phyloP scores from a whole-genome alignment of 2,113 vertebrate genomes.

The Pangasianodon gigas region DNA sequence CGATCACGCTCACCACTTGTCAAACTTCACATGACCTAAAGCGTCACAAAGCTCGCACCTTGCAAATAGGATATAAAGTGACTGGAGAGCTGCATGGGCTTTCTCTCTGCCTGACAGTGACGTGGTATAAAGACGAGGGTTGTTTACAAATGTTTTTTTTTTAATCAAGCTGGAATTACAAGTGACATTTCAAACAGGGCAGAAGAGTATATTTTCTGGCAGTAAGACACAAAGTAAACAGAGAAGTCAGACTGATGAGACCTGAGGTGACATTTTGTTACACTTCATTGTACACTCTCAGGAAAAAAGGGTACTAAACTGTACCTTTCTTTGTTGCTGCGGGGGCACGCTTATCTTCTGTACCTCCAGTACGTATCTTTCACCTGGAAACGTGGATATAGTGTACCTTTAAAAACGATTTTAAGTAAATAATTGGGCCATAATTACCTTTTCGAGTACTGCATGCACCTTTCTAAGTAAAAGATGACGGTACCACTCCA shows the following conservation, averaged over 20 bases:
- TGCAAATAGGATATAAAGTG: constrained; percentile 25
- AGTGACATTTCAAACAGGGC: neutral
- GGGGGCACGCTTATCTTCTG: neutral
- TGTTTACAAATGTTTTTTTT: neutral
- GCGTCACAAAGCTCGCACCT: constrained; percentile 47
- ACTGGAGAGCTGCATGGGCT: neutral
- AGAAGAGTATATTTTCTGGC: neutral
- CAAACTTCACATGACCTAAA: constrained; percentile 53
- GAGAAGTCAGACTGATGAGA: neutral
- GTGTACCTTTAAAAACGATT: neutral
- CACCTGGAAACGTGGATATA: neutral
- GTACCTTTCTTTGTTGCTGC: neutral
- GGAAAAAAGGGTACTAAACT: neutral
- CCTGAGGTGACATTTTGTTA: neutral
- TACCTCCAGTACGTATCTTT: neutral
- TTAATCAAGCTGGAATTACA: neutral
- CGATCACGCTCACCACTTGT: constrained; percentile 31
- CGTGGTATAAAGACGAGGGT: neutral
- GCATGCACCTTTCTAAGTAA: neutral
- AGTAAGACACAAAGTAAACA: neutral
- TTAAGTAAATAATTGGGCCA: neutral
- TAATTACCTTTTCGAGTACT: neutral
- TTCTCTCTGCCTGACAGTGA: neutral
- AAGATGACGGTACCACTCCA: neutral
- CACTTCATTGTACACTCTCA: neutral